phyloP scores from a whole-genome alignment of 2,113 vertebrate genomes.

The Cyprinus carpio region DNA sequence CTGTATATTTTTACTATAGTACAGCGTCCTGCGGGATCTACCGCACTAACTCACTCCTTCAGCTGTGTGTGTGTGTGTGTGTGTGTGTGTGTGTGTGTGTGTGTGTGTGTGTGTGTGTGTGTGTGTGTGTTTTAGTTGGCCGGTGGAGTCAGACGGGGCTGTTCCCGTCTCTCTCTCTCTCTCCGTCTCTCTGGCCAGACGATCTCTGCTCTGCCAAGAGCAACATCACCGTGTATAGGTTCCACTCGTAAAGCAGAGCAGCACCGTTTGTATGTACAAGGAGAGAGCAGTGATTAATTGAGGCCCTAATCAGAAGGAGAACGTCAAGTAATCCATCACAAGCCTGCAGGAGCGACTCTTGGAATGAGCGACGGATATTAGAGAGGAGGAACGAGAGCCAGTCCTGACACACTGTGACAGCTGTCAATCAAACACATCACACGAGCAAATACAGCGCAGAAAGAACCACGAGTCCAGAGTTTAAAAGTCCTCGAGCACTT shows the following conservation, averaged over 20 bases:
- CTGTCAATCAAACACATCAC: constrained; percentile 14
- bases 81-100: neutral
- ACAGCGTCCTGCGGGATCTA: neutral
- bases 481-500: neutral
- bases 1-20: constrained; percentile 58
- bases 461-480: neutral
- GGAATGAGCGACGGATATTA: constrained; percentile 29
- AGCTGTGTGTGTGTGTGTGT: neutral
- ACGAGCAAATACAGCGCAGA: neutral
- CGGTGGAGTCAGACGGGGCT: constrained; percentile 49
- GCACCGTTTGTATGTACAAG: constrained; percentile 62
- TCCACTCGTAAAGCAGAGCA: constrained; percentile 53
- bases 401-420: neutral
- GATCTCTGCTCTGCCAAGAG: constrained; percentile 74
- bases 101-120: neutral
- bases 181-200: constrained; percentile 18
- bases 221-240: constrained; percentile 72
- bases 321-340: constrained; percentile 57
- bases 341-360: constrained; percentile 26
- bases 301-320: constrained; percentile 58
- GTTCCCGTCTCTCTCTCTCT: neutral
- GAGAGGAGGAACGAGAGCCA: neutral
- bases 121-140: constrained; percentile 68
- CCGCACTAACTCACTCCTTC: neutral
- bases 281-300: constrained; percentile 59